Evolutionary conservation across 2,113 vertebrate species (phyloP).

Genomic region (rabbit (Oryctolagus cuniculus)): DNA sequence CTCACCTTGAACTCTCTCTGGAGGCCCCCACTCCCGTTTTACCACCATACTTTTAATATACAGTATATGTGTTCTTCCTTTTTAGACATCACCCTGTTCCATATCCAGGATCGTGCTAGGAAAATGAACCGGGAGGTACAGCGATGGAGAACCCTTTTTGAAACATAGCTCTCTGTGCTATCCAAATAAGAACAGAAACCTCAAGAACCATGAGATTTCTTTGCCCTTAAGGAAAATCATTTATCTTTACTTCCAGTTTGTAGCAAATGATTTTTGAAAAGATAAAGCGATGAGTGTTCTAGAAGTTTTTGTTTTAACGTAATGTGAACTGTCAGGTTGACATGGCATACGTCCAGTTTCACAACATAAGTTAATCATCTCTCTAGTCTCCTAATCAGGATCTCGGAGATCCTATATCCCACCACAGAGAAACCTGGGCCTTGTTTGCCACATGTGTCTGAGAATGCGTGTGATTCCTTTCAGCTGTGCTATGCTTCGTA

Average conservation of each 20-base stretch:
- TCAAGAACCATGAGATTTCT: background rate
- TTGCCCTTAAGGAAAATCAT: background rate
- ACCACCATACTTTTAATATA: background rate
- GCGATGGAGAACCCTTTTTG: constrained; percentile 23
- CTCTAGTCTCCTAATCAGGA: constrained; percentile 14
- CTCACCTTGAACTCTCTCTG: background rate
- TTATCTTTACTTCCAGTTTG: constrained; percentile 24
- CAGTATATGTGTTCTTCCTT: background rate
- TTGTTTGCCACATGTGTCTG: constrained; percentile 77
- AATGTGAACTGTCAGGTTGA: constrained; percentile 33
- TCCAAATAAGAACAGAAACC: constrained; percentile 7
- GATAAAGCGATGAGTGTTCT: constrained; percentile 7
- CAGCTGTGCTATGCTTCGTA: constrained; percentile 80
- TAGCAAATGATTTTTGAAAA: constrained; percentile 47
- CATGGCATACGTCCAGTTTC: background rate
- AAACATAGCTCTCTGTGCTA: background rate
- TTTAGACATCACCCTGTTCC: background rate
- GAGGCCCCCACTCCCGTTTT: background rate
- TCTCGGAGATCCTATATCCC: background rate
- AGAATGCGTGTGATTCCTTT: constrained; percentile 84
- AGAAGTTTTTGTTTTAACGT: background rate
- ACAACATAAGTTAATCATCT: background rate
- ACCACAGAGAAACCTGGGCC: constrained; percentile 67
- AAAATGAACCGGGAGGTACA: background rate
- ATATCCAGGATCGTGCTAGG: background rate